Evolutionary conservation across 2,797 vertebrate species (phyloP).

Genomic region (Takifugu rubripes): DNA sequence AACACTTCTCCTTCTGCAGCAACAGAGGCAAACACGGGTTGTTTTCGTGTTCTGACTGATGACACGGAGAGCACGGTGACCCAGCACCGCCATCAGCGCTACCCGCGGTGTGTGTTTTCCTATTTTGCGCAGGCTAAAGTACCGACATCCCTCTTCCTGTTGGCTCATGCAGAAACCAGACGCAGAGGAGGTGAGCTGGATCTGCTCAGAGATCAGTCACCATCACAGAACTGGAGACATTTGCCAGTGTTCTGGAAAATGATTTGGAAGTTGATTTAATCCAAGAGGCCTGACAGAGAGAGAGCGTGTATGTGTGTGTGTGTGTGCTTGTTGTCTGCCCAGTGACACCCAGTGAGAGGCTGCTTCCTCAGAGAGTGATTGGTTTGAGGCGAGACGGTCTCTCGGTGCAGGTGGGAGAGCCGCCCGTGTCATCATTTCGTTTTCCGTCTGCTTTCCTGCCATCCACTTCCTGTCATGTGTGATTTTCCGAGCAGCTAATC

Average conservation of each 20-base stretch:
- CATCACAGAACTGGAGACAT: constrained; percentile 14
- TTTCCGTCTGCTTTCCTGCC: constrained; percentile 46
- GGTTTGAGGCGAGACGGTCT: constrained; percentile 48
- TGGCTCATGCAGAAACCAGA: too few species aligned
- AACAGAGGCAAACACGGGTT: neutral
- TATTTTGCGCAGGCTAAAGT: too few species aligned
- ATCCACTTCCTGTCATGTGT: constrained; percentile 42
- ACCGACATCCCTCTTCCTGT: too few species aligned
- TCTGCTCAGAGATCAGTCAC: constrained; percentile 2
- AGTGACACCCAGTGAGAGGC: constrained; percentile 60
- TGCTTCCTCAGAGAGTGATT: constrained; percentile 60
- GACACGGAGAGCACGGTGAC: too few species aligned
- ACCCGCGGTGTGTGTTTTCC: too few species aligned
- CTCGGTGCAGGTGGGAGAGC: constrained; percentile 59
- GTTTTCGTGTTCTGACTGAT: neutral
- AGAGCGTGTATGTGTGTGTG: constrained; percentile 5
- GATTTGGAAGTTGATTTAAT: constrained; percentile 33
- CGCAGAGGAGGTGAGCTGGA: too few species aligned
- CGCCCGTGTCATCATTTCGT: constrained; percentile 53
- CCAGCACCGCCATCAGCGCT: too few species aligned
- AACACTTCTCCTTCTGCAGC: neutral
- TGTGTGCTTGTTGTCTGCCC: constrained; percentile 53
- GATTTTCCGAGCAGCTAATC: constrained; percentile 40
- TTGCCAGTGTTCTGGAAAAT: constrained; percentile 24
- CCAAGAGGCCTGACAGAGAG: constrained; percentile 17